phyloP scores from a whole-genome alignment of 2,888 invertebrate genomes.

The Mystacides longicornis region DNA sequence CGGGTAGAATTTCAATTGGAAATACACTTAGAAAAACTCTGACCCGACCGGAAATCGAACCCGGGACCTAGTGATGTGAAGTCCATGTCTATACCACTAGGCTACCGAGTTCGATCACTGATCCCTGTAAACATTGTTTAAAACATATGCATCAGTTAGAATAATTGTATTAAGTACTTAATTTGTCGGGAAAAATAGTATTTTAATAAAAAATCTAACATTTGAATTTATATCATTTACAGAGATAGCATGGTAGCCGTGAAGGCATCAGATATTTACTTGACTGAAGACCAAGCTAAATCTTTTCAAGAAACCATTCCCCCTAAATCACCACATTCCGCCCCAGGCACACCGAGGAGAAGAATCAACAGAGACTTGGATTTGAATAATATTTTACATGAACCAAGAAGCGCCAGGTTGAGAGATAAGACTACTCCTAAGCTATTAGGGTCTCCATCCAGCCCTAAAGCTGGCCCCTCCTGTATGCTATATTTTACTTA shows the following conservation, averaged over 20 bases:
- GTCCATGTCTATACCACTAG: too few relatives aligned
- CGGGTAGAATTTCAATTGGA: too few relatives aligned
- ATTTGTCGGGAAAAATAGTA: too few relatives aligned
- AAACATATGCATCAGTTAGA: neutral
- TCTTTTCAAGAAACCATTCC: conserved; percentile 38
- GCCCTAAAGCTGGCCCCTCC: conserved; percentile 46
- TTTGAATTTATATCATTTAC: conserved; percentile 20
- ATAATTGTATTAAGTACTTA: neutral
- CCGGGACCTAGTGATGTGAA: too few relatives aligned
- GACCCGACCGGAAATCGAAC: too few relatives aligned
- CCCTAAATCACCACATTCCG: conserved; percentile 32
- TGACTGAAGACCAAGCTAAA: conserved; percentile 50
- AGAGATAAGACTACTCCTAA: conserved; percentile 34
- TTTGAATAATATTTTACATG: conserved; percentile 45
- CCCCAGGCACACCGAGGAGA: conserved; percentile 40
- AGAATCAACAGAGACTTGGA: conserved; percentile 41
- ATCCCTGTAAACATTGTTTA: too few relatives aligned
- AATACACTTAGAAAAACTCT: too few relatives aligned
- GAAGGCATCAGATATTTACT: conserved; percentile 47
- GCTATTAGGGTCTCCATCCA: conserved; percentile 38
- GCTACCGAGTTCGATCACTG: too few relatives aligned
- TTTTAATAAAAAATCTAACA: neutral
- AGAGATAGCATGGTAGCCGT: conserved; percentile 46
- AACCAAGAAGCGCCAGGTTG: conserved; percentile 36
- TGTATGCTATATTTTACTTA: neutral